Base-by-base conservation (phyloP, 2,797 vertebrate genomes). In the Molossus alvarezi region DNA sequence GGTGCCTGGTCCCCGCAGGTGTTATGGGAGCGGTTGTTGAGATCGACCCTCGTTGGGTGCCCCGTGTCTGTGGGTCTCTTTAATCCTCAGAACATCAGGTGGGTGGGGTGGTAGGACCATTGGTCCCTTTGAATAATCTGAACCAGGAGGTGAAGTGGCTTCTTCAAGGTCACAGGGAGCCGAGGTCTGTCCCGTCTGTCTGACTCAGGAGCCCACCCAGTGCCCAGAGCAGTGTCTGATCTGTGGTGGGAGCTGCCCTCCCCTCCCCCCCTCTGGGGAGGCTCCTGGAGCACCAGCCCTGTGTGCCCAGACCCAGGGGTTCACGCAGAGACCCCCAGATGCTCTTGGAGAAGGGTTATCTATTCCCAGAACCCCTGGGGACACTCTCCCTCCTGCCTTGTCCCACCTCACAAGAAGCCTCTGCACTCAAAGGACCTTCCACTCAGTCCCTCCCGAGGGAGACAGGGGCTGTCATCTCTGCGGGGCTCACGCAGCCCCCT, bases 201-300 rank as follows among this genome's bases (percentile, higher is more conserved):
- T 75, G 60, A 87, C 18, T 62, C 5, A 3, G 11, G 20, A 67
- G 41, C 15, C 75, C 1, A 13, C 18, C 20, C 0, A 1, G 76
- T 6, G 27, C 8, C 27, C 57, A 29, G 23, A 0, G 1, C 11
- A 17, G 20, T 0, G 0, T 64, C 62, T 90, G 37, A 53, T 13
- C 53, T 0, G 0, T 2, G 64, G 4, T 2, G 9, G 23, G 45
- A 45, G 29, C 60, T 45, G 18, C 27, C 41, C 41, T 45, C 41
- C 41, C 12, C 13, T 41, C 2, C 29, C 25, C 21, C 0, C 45
- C 58, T 45, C 18, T 58, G 27, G 23, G 79, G 65, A 64, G 10
- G 51, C 20, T 77, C 55, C 55, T 51, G 9, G 1, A 29, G 8
- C 79, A 23, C 33, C n/a, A 21, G 23, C 12, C 9, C 33, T 69